These are phyloP conservation scores for Panorpa germanica DNA, from an alignment of 2,888 invertebrate species.

Conservation along the genomic window DNA sequence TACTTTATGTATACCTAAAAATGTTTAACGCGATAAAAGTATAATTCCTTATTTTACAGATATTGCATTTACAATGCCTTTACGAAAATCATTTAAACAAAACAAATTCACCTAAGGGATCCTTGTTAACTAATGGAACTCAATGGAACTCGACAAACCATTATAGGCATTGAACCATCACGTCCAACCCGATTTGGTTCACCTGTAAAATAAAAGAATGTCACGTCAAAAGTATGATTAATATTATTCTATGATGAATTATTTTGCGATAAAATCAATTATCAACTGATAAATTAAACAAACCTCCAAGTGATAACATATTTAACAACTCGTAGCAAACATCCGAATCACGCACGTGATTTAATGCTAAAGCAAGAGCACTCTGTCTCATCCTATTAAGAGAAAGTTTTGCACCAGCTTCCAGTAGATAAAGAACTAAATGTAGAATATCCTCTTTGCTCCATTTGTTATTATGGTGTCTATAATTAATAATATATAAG, in stretches of 20 bases:
- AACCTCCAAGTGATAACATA: conserved; percentile 17
- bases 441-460: conserved; percentile 58
- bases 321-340: conserved; percentile 28
- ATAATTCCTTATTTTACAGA: no score
- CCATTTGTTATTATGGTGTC: conserved; percentile 48
- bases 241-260: neutral
- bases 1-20: no score
- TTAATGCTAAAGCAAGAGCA: conserved; percentile 47
- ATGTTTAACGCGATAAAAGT: no score
- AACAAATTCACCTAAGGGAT: conserved; percentile 49
- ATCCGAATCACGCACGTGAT: conserved; percentile 51
- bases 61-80: conserved; percentile 71
- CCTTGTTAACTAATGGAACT: conserved; percentile 60
- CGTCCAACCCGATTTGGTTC: conserved; percentile 50
- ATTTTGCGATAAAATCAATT: conserved; percentile 3
- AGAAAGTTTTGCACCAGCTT: conserved; percentile 43
- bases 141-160: conserved; percentile 53
- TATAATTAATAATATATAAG: conserved; percentile 11
- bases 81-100: conserved; percentile 36
- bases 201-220: conserved; percentile 24
- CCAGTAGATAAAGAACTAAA: conserved; percentile 38
- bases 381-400: conserved; percentile 51
- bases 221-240: conserved; percentile 4
- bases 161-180: conserved; percentile 52
- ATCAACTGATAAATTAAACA: conserved; percentile 2